Base-by-base conservation (phyloP, 2,113 vertebrate genomes). In the Epinephelus cyanopodus region DNA sequence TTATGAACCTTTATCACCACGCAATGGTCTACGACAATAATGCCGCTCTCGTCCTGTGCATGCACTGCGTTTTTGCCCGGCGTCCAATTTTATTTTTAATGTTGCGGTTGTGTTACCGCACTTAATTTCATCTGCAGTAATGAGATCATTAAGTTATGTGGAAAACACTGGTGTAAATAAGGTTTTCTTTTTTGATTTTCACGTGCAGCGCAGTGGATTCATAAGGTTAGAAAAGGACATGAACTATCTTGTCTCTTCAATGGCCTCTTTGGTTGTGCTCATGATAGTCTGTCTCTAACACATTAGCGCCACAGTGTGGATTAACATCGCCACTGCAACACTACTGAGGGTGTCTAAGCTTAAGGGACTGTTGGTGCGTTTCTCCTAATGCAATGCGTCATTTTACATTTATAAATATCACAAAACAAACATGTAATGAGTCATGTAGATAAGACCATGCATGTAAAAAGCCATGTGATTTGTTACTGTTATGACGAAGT, bases 291-390 rank as follows among this genome's bases (percentile, higher is more conserved):
- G 39, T 66, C 1, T 57, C 23, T 17, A 27, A 69, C 11, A 37
- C 81, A 84, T 19, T 5, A 82, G 76, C 79, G 79, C 72, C 83
- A 27, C 69, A 0, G 0, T 69, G 83, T 2, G 89, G 79, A 39
- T 64, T 7, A 21, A 0, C 4, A 0, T 3, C 0, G 39, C 50
- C 53, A 86, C 21, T 89, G 58, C 75, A 73, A 18, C 5, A 62
- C 0, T 13, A 42, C 5, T 19, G 4, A 17, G 7, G 2, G 6
- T 11, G 27, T 25, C 21, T 3, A 47, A 25, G 11, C 9, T 14
- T 14, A 17, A n/a, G 37, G 10, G 7, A 14, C 1, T 48, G 21
- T 18, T 19, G 42, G 29, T 27, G 17, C 21, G 19, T 75, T 74
- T 52, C 14, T 29, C 39, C 8, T 70, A 39, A 25, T 19, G 42